phyloP scores from a whole-genome alignment of 2,888 invertebrate genomes.

The Drosophila meridiana region DNA sequence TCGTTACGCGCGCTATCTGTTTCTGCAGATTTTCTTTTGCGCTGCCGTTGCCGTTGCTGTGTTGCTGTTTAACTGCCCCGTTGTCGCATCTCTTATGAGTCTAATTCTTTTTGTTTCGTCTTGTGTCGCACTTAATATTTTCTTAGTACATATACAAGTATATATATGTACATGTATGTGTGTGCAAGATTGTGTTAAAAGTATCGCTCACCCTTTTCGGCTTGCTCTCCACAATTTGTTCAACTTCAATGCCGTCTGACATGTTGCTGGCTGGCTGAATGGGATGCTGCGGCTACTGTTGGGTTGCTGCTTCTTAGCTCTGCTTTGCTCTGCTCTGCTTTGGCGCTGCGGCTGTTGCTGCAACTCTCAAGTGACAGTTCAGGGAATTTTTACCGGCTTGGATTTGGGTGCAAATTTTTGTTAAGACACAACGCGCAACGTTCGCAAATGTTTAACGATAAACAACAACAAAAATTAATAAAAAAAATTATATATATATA shows the following conservation, averaged over 20 bases:
- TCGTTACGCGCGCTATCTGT: slow-evolving; percentile 8
- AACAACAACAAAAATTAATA: slow-evolving; percentile 49
- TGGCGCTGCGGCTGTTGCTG: slow-evolving; percentile 34
- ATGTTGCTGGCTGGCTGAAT: slow-evolving; percentile 64
- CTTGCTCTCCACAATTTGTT: slow-evolving; percentile 87
- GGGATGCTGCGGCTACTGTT: slow-evolving; percentile 42
- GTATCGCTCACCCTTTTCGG: slow-evolving; percentile 87
- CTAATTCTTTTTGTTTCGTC: slow-evolving; percentile 55
- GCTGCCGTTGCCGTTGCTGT: slow-evolving; percentile 11
- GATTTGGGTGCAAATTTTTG: slow-evolving; percentile 26
- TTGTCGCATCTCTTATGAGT: slow-evolving; percentile 54
- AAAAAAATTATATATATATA: slow-evolving; percentile 15
- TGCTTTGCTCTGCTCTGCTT: slow-evolving; percentile 16
- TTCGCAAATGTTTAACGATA: slow-evolving; percentile 9
- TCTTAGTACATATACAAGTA: slow-evolving; percentile 16
- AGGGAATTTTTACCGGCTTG: slow-evolving; percentile 54
- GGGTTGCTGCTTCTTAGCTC: slow-evolving; percentile 23
- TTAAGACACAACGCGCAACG: slow-evolving; percentile 24
- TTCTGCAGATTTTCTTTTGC: slow-evolving; percentile 34
- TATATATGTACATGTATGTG: slow-evolving; percentile 6
- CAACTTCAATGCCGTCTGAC: slow-evolving; percentile 88
- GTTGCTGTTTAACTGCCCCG: slow-evolving; percentile 34
- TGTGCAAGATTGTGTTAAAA: slow-evolving; percentile 26
- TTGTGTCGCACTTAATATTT: slow-evolving; percentile 53
- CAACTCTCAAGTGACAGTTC: slow-evolving; percentile 59